Percentiles rank a stretch among this genome's conserved stretches.
These are phyloP conservation scores for Macrocentrus cingulum DNA, from an alignment of 1,140 invertebrate species.

Conservation along the genomic window DNA sequence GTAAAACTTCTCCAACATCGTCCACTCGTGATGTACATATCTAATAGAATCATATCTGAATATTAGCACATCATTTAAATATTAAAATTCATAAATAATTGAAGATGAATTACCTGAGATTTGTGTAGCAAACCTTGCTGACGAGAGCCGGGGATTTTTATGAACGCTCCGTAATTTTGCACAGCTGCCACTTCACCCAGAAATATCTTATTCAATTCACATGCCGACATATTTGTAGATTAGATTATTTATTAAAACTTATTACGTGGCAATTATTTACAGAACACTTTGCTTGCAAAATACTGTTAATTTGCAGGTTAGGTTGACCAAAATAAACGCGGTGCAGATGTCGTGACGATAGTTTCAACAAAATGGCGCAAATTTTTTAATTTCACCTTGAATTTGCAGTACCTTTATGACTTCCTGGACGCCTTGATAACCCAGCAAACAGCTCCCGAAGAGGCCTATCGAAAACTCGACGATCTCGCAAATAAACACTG, in stretches of 20 bases:
- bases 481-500: constrained; percentile 90
- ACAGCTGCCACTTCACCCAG: constrained; percentile 49
- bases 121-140: constrained; percentile 53
- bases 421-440: constrained; percentile 95
- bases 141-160: constrained; percentile 52
- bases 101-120: constrained; percentile 41
- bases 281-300: no score
- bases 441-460: constrained; percentile 94
- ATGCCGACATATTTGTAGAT: constrained; percentile 35
- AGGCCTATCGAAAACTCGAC: constrained; percentile 97
- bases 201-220: constrained; percentile 49
- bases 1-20: constrained; percentile 51
- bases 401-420: constrained; percentile 83
- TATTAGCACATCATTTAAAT: neutral
- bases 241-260: constrained; percentile 15
- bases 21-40: constrained; percentile 48
- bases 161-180: constrained; percentile 57
- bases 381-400: constrained; percentile 16
- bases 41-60: constrained; percentile 29
- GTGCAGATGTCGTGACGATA: neutral
- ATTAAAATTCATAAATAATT: constrained; percentile 8
- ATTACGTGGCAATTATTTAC: neutral
- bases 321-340: neutral
- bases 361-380: no score
- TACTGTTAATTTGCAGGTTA: no score